Conservation (phyloP, 64 coral and sea anemone species). For the Montipora cactus region DNA sequence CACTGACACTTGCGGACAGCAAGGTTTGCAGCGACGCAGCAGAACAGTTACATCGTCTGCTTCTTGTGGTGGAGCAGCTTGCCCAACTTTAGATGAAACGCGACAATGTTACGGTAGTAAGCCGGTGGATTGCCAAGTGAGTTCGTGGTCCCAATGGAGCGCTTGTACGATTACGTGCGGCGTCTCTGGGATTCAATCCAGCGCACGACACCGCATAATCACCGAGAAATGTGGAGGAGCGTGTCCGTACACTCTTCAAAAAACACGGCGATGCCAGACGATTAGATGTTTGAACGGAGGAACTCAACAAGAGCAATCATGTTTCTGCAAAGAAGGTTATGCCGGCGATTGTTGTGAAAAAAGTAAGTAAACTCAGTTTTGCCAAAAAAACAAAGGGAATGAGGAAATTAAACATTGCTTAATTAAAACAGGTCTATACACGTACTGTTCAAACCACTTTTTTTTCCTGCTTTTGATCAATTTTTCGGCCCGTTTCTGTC, state of each 20-base stretch:
- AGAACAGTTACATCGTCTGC: neutral
- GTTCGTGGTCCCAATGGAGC: slow-evolving; percentile 14
- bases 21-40: neutral
- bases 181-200: neutral
- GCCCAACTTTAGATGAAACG: neutral
- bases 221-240: neutral
- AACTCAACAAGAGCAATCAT: neutral
- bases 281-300: slow-evolving; percentile 4
- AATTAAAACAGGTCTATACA: no score
- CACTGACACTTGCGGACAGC: neutral
- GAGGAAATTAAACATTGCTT: no score
- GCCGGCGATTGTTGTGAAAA: neutral
- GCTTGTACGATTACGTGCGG: neutral
- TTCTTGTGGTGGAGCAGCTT: neutral
- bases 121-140: neutral
- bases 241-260: neutral
- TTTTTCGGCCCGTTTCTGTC: no score
- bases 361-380: neutral
- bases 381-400: no score
- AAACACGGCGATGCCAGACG: neutral
- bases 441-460: no score
- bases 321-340: neutral
- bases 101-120: neutral
- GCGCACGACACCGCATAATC: neutral
- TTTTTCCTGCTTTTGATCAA: no score